A percentile compares a stretch with the other conserved stretches of the same genome.
These are phyloP conservation scores for Trematocara marginatum DNA, from an alignment of 2,113 vertebrate species.

Conservation along the genomic window DNA sequence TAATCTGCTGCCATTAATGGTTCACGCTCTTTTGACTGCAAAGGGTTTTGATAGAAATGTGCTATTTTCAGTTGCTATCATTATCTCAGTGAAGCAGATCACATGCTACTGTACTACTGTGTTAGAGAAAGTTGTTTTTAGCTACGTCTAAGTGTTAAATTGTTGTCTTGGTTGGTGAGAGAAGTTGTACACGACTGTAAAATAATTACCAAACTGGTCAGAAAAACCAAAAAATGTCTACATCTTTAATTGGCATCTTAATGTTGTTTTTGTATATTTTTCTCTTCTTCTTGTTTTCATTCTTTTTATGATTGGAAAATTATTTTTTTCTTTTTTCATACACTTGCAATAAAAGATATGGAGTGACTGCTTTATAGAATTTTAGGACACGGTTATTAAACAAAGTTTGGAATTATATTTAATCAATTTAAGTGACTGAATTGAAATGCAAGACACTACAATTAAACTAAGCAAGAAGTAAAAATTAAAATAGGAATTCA, in stretches of 20 bases:
- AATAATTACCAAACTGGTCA: not conserved
- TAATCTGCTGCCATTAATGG: not conserved
- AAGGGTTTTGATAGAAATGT: slow-evolving; percentile 2
- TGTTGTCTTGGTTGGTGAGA: not conserved
- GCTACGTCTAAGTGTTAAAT: not conserved
- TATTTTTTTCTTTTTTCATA: not conserved
- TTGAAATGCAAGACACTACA: not conserved
- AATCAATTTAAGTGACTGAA: not conserved
- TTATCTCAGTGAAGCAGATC: not conserved
- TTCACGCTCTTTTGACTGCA: not conserved
- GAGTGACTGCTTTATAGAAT: not conserved
- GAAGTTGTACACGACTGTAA: not conserved
- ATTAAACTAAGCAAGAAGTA: not conserved
- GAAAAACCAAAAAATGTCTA: not conserved
- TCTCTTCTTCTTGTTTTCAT: not conserved
- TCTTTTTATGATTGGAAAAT: not conserved
- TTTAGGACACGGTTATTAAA: not conserved
- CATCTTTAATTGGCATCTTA: not conserved
- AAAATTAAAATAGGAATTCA: not conserved
- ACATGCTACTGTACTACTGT: not conserved
- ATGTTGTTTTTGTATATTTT: not conserved
- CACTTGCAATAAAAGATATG: not conserved
- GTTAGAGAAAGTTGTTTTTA: not conserved
- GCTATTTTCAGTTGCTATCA: not conserved
- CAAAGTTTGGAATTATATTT: not conserved